Conservation (phyloP, 2,113 vertebrate species). For the Ailuropoda melanoleuca region DNA sequence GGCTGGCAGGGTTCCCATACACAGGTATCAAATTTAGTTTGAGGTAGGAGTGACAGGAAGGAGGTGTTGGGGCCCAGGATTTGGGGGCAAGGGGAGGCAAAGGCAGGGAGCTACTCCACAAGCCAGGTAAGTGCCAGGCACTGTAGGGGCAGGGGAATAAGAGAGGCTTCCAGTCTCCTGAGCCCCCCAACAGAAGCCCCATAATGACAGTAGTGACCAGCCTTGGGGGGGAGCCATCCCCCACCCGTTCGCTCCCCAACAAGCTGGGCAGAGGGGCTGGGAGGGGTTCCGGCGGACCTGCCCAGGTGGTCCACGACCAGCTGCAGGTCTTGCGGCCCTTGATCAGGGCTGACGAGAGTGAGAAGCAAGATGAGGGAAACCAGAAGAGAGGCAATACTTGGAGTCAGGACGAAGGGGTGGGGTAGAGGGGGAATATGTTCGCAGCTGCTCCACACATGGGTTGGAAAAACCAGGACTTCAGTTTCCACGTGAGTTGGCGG, state of each 20-base stretch:
- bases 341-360: not conserved
- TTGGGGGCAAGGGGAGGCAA: not conserved
- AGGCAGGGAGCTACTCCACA: not conserved
- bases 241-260: not conserved
- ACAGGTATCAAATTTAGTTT: not conserved
- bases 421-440: not conserved
- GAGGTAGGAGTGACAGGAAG: not conserved
- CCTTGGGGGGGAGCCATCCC: not conserved
- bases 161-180: not conserved
- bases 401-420: not conserved
- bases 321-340: too few relatives aligned
- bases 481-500: not conserved
- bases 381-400: not conserved
- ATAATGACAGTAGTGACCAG: not conserved
- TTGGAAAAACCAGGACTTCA: not conserved
- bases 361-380: not conserved
- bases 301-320: not conserved
- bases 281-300: not conserved
- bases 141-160: accelerated
- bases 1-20: not conserved
- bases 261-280: not conserved
- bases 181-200: not conserved
- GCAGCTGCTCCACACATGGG: not conserved
- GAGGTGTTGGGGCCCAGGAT: too few relatives aligned
- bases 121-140: not conserved